Base-by-base conservation (phyloP, 2,888 invertebrate species). In the Gari tellinella region DNA sequence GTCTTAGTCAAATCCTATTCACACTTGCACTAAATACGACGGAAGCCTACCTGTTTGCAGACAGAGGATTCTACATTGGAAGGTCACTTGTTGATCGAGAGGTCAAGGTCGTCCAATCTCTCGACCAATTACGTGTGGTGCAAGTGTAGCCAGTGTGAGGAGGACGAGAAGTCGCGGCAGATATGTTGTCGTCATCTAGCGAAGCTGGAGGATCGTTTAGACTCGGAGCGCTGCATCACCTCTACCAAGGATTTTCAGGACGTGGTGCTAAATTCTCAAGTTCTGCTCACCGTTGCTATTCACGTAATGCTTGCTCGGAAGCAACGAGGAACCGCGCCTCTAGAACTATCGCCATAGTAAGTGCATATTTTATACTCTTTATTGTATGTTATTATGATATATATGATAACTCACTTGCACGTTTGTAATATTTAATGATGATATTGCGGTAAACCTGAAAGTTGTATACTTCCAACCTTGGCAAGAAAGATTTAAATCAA, bases 21-120 rank as follows among this genome's bases (percentile, higher is more conserved):
- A 72, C 75, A 73, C 77, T 57, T 78, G 78, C 76, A 82, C 82
- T 82, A 83, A 83, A 80, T 83, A 83, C 83, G 79, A 79, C 63
- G 73, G 68, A 55, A 79, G 81, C 65, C 49, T 41, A 67, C 68
- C 69, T 72, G 77, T 79, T 78, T 80, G 69, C 83, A 83, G 83
- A 80, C 81, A 66, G 78, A 79, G 21, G 81, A 83, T 55, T 76
- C 82, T 37, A 72, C 64, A 41, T 64, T 74, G 43, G 83, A 83
- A 55, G 79, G 81, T 10, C 79, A 77, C 51, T 65, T 82, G 52
- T 51, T 83, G 55, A 82, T 83, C 25, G 81, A 82, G 60, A 61
- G 81, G 52, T 69, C 79, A 43, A 56, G 65, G 45, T 65, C 79
- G n/a, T 43, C 62, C 63, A 72, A 60, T 52, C 53, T 52, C 19